Base-by-base conservation (phyloP, 2,888 invertebrate species). In the Tridacna crocea region DNA sequence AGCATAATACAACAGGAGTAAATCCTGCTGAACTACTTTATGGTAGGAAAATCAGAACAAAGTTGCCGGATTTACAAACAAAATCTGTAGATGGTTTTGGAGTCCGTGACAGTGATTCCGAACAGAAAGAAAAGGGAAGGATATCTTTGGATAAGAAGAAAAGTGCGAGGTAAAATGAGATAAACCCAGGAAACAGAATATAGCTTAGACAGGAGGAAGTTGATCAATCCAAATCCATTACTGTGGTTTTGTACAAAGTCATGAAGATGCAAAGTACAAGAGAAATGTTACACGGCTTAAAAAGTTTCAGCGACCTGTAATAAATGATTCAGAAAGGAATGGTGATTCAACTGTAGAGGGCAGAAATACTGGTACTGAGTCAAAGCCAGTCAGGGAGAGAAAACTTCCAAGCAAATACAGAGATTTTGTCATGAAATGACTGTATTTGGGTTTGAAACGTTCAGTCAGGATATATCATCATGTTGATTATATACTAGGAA, bases 11-110 rank as follows among this genome's bases (percentile, higher is more conserved):
- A 19, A 85, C 87, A 48, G 85, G 36, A 36, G 36, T 36, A 0
- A 51, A 47, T 61, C 84, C 88, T 36, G 76, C 85, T 2, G 80
- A 85, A 55, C 48, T 86, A n/a, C 51, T 87, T 78, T 86, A 66
- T 63, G 65, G 77, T 22, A 70, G 83, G n/a, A 76, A 78, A 75
- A 66, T 88, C 11, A 22, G 83, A 36, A 79, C 87, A 13, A 85
- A 85, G 51, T 55, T 85, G n/a, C 85, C 85, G 8, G 58, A 83
- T 61, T 15, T 80, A 15, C 22, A 58, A 47, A 26, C 70, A 1
- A 15, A 27, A 2, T 61, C 10, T 51, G 65, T 26, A 26, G 47
- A 24, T 66, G 75, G 78, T 48, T 26, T 75, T 8, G 73, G 75
- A 58, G 78, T 82, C 1, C 75, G 77, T n/a, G 82, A 82, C 46